phyloP scores from a whole-genome alignment of 1,140 invertebrate species.

The Acarapis woodi region DNA sequence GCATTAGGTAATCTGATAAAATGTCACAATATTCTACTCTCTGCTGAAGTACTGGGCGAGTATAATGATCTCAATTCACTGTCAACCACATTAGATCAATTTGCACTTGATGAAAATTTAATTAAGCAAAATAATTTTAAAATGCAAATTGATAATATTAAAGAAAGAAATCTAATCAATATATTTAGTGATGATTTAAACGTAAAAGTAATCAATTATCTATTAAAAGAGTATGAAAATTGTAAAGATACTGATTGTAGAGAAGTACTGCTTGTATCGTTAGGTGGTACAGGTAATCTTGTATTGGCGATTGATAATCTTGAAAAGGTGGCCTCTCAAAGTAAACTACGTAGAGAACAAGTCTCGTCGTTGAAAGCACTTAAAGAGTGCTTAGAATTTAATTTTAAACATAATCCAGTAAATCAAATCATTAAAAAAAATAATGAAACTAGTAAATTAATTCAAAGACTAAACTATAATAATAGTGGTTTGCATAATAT shows the following conservation, averaged over 20 bases:
- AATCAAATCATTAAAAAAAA: background rate
- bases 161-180: too few relatives aligned
- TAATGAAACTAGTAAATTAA: background rate
- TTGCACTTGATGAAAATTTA: too few relatives aligned
- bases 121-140: too few relatives aligned
- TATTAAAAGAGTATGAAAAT: slow-evolving; percentile 3
- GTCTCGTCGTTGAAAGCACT: slow-evolving; percentile 7
- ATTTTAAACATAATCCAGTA: background rate
- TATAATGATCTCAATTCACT: too few relatives aligned
- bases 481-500: background rate
- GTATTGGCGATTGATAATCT: slow-evolving; percentile 1
- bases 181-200: slow-evolving; percentile 1
- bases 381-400: slow-evolving; percentile 6
- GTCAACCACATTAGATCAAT: too few relatives aligned
- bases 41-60: background rate
- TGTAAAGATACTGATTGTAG: slow-evolving; percentile 10
- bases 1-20: slow-evolving; percentile 5
- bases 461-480: background rate
- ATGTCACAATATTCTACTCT: background rate
- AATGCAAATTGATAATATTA: too few relatives aligned
- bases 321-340: slow-evolving; percentile 4
- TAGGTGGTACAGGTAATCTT: slow-evolving; percentile 9
- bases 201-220: slow-evolving; percentile 2
- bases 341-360: slow-evolving; percentile 7
- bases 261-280: slow-evolving; percentile 4